phyloP scores from a whole-genome alignment of 2,888 invertebrate species.

The Agrochola lychnidis region DNA sequence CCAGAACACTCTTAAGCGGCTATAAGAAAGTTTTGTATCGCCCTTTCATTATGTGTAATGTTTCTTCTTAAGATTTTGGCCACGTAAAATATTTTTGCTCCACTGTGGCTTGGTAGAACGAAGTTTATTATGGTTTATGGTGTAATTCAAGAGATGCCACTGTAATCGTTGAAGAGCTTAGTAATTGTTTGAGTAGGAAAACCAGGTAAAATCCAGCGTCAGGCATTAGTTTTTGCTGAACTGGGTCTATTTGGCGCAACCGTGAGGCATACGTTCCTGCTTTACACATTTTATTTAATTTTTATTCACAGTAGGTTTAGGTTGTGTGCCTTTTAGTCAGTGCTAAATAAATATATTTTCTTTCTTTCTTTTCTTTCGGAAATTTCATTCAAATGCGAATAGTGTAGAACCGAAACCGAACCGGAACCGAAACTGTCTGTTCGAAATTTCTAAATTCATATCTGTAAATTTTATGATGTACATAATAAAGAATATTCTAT shows the following conservation, averaged over 20 bases:
- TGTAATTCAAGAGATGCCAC: slow-evolving; percentile 6
- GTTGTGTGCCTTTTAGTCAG: background rate
- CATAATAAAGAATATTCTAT: too few species aligned
- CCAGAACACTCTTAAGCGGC: slow-evolving; percentile 66
- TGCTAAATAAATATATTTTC: background rate
- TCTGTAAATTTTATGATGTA: too few species aligned
- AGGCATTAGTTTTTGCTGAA: background rate
- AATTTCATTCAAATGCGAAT: background rate
- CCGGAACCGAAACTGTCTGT: too few species aligned
- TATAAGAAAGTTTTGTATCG: slow-evolving; percentile 71
- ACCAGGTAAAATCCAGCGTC: background rate
- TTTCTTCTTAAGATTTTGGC: slow-evolving; percentile 67
- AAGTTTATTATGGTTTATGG: slow-evolving; percentile 35
- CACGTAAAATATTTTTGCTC: slow-evolving; percentile 57
- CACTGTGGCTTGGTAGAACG: slow-evolving; percentile 13
- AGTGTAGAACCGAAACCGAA: too few species aligned
- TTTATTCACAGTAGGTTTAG: too few species aligned
- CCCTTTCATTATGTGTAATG: slow-evolving; percentile 73
- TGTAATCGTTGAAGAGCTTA: background rate
- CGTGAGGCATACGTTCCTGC: background rate
- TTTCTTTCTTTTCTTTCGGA: background rate
- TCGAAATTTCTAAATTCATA: too few species aligned
- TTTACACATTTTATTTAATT: background rate
- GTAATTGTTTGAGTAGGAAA: background rate
- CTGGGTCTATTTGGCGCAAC: background rate